Evolutionary conservation across 2,888 invertebrate genomes (phyloP).

Genomic region (Dendrolimus pini): DNA sequence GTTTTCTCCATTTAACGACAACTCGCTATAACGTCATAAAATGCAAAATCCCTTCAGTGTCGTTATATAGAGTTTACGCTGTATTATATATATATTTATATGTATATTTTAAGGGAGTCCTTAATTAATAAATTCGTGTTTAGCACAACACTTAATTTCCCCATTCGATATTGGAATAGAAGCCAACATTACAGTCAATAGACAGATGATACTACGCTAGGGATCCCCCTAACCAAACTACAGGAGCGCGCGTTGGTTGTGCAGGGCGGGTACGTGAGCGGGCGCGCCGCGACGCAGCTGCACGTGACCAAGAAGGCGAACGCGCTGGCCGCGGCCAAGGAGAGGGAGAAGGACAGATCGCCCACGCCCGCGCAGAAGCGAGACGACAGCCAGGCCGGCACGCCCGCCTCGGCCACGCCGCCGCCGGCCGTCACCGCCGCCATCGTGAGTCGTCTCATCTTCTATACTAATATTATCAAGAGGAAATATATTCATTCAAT

Average conservation of each 20-base stretch:
- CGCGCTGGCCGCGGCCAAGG: constrained; percentile 78
- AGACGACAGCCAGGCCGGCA: constrained; percentile 32
- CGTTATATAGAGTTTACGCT: too few relatives aligned
- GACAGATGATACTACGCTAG: constrained; percentile 65
- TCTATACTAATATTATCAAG: too few relatives aligned
- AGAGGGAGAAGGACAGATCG: constrained; percentile 76
- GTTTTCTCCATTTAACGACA: too few relatives aligned
- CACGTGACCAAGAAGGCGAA: constrained; percentile 87
- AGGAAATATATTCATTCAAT: too few relatives aligned
- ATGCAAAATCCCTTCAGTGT: too few relatives aligned
- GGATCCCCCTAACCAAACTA: constrained; percentile 72
- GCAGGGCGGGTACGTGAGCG: constrained; percentile 81
- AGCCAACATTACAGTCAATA: constrained; percentile 48
- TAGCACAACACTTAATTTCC: not conserved
- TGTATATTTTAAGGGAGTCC: too few relatives aligned
- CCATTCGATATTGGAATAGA: constrained; percentile 7
- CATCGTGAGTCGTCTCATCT: constrained; percentile 31
- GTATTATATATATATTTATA: too few relatives aligned
- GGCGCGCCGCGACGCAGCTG: constrained; percentile 78
- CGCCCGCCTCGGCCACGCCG: constrained; percentile 45
- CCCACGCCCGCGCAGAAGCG: constrained; percentile 34
- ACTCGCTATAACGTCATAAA: too few relatives aligned
- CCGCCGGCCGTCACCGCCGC: constrained; percentile 52
- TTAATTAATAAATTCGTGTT: too few relatives aligned
- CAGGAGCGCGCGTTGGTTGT: constrained; percentile 82